Base-by-base conservation (phyloP, 2,888 invertebrate genomes). In the Pantelozetes paolii region DNA sequence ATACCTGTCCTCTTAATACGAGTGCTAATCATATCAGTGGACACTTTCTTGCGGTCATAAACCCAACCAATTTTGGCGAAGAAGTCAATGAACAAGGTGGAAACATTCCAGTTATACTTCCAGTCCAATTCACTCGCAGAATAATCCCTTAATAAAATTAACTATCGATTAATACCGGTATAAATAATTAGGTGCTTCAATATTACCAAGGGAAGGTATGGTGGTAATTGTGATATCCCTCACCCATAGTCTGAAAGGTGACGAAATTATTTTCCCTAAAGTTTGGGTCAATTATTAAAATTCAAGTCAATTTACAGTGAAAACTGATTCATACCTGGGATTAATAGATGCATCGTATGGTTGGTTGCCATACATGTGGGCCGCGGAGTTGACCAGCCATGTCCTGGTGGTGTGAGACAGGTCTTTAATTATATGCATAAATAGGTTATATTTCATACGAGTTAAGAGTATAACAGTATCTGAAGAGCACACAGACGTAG, bases 341-440 rank as follows among this genome's bases (percentile, higher is more conserved):
- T 81, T 82, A 77, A 83, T 83, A 67, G 81, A 90, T 89, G 86
- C 89, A 83, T 96, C 95, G 81, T 94, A 96, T 0, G 96, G 95
- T 80, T 89, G 89, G 79, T 89, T 88, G n/a, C 95, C 95, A 87
- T 90, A 94, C 86, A 92, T 87, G 82, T 96, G 96, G 0, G 96
- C 95, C 13, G 91, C 90, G 81, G 93, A 94, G 82, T 96, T 96
- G n/a, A 96, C 83, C n/a, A 81, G 79, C 84, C 84, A 85, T 3
- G 85, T 85, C 84, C 28, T 48, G 36, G 6, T 8, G 36, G 36
- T 9, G 9, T 5, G 15, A n/a, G n/a, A n/a, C 15, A 20, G 15
- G 42, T 42, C 75, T n/a, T n/a, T n/a, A n/a, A n/a, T n/a, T n/a
- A n/a, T n/a, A n/a, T n/a, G n/a, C n/a, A n/a, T n/a, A n/a, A n/a